Evolutionary conservation across 2,797 vertebrate genomes (phyloP), one percentile per base, ranked within the genome.

Genomic region (Manis javanica): DNA sequence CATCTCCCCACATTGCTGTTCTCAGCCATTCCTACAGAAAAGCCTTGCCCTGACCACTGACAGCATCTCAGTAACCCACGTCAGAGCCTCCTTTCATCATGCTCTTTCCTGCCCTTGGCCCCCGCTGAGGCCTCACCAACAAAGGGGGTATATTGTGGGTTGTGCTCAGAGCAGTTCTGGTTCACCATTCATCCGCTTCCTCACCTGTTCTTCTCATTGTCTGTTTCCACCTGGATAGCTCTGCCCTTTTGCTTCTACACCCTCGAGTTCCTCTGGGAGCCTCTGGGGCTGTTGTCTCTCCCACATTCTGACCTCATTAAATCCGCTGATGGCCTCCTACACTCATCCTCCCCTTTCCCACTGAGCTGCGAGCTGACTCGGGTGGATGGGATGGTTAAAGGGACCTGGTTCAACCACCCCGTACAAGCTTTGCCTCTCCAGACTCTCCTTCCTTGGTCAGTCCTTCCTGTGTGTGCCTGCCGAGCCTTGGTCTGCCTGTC

Each of bases 231-330:
- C 59, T 90, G 49, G 59, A 71, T 55, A 91, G 74, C 42, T 68
- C 55, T 57, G 63, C 61, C 75, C 31, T 72, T 81, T 90, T 3
- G 0, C 51, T 87, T 89, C 23, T 57, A 87, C 88, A 57, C 83
- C 79, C 34, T 87, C 7, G 3, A 53, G 63, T 96, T 95, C 23
- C 69, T 95, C 37, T 91, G 83, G n/a, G 59, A 75, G 14, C 88
- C 74, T 51, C 68, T 64, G 51, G 29, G 23, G 8, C 39, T 93
- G 15, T 87, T 53, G 5, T 87, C 79, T 95, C 26, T 88, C 92
- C 82, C 39, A 78, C 55, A 51, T 87, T 83, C 68, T 92, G 69
- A 95, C 87, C 87, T 90, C 23, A 81, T 97, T 69, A 64, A 92
- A 69, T 85, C 69, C 26, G 46, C 37, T 61, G n/a, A 12, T 74